phyloP scores from a whole-genome alignment of 2,113 vertebrate genomes.

The Peromyscus californicus region DNA sequence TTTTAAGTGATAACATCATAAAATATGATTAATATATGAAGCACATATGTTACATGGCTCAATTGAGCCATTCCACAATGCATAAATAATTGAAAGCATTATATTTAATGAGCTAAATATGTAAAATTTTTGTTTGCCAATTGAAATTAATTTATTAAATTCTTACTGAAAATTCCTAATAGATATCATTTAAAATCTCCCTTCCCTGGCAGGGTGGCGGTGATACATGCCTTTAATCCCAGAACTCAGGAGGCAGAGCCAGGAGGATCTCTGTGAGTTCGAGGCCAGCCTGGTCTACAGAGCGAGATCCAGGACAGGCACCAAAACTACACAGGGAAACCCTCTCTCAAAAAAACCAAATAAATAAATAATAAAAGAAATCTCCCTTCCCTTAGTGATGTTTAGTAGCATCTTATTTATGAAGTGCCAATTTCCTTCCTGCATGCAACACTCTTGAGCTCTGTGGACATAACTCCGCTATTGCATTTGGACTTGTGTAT shows the following conservation, averaged over 20 bases:
- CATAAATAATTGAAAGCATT: conserved; percentile 5
- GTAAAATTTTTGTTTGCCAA: neutral
- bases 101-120: neutral
- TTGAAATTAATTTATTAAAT: conserved; percentile 6
- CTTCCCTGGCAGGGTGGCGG: neutral
- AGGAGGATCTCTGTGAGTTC: no score
- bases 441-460: neutral
- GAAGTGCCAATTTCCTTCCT: neutral
- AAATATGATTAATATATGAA: neutral
- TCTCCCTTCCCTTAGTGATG: neutral
- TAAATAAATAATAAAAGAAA: no score
- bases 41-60: neutral
- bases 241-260: no score
- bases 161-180: neutral
- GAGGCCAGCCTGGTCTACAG: no score
- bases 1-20: neutral
- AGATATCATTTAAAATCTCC: neutral
- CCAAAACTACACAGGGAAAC: no score
- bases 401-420: neutral
- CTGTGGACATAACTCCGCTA: neutral
- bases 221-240: neutral
- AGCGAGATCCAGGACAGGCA: no score
- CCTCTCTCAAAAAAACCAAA: no score
- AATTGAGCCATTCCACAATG: neutral
- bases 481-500: neutral